Conservation (phyloP, 1,140 invertebrate genomes). For the Portunus trituberculatus region DNA sequence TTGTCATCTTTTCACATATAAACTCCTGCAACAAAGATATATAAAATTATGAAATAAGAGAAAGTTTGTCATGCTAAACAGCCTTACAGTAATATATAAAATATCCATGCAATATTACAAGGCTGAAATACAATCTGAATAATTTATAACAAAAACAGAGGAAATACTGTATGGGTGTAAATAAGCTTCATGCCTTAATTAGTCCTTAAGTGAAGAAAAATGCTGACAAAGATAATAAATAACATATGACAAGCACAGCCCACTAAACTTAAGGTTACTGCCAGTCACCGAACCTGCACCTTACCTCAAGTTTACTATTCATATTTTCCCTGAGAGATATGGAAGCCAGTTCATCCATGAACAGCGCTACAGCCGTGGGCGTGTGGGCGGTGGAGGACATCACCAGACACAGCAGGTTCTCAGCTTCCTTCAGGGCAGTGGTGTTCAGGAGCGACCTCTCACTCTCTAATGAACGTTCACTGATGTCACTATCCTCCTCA, state of each 20-base stretch:
- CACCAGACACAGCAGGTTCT: slow-evolving; percentile 69
- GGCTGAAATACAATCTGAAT: too few species aligned
- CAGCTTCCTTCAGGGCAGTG: slow-evolving; percentile 50
- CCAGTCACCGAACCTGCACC: too few species aligned
- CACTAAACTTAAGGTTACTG: too few species aligned
- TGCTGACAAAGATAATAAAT: too few species aligned
- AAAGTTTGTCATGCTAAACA: neutral
- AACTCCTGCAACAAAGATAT: slow-evolving; percentile 35
- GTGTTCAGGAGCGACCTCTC: neutral
- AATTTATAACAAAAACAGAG: too few species aligned
- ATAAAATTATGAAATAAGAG: neutral
- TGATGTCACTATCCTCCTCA: neutral
- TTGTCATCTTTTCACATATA: slow-evolving; percentile 59
- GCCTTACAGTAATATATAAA: too few species aligned
- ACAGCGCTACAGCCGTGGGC: slow-evolving; percentile 73
- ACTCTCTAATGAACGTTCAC: neutral
- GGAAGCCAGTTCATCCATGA: slow-evolving; percentile 78
- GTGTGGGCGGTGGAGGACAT: slow-evolving; percentile 61
- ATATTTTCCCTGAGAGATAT: slow-evolving; percentile 76
- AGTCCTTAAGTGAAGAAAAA: too few species aligned
- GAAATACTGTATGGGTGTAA: too few species aligned
- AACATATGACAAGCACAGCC: too few species aligned
- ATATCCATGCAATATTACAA: too few species aligned
- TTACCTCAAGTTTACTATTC: slow-evolving; percentile 72
- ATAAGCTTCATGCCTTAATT: too few species aligned